Evolutionary conservation across 2,888 invertebrate genomes (phyloP), one percentile per base, ranked within the genome.

Genomic region (Steinernema scapterisci): DNA sequence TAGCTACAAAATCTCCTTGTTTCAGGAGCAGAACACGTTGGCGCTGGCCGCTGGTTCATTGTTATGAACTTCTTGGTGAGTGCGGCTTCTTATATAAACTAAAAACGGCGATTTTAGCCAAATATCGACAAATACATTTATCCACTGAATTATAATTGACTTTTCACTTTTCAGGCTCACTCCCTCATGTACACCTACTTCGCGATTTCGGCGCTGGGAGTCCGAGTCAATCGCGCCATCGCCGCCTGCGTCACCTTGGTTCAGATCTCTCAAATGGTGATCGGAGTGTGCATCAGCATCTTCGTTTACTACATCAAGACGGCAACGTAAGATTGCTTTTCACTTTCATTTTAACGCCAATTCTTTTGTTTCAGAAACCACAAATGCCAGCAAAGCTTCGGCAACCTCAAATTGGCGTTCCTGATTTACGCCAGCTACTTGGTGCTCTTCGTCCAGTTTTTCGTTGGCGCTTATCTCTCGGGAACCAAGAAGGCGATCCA

Each of bases 191-290:
- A 89, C 81, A 82, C 88, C 0, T 89, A 89, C 81, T 89, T 89
- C 81, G 83, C 88, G 51, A 79, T 88, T 43, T 77, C 87, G 70
- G 88, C 89, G 1, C 80, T 88, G 80, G 82, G 84, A 46, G 78
- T 88, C 77, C 77, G 80, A 9, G 73, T 78, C 13, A 95, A 95
- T 2, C 85, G 73, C 21, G 11, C 19, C 5, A 11, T 79, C 38
- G 78, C 78, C 16, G 71, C 71, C 27, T 71, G 25, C 25, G 78
- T 79, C 7, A 78, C 78, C 11, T 25, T 73, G 9, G 63, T 78
- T 0, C 73, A 75, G 54, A 75, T 54, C 13, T 13, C 72, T n/a
- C 78, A 78, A 27, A 78, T 78, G 78, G 43, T 78, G 48, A 46
- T 73, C 45, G 78, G 78, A 21, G 70, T 75, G 1, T 5, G 44